Base-by-base conservation (phyloP, 2,888 invertebrate genomes). In the Macrophya alboannulata region DNA sequence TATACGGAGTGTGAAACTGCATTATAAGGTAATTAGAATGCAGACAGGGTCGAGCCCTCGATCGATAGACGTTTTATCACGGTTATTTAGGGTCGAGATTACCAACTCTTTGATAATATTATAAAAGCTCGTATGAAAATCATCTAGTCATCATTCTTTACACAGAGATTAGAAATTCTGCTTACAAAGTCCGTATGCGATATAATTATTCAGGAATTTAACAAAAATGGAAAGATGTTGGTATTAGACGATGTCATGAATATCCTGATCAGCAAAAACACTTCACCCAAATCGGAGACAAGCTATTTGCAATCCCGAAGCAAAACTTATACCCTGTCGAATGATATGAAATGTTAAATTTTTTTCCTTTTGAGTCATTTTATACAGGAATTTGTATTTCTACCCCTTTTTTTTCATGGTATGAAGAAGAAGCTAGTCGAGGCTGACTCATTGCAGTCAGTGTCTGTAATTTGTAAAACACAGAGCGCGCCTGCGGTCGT, bases 11-110 rank as follows among this genome's bases (percentile, higher is more conserved):
- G 37, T 15, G 17, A 37, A 37, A 37, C 37, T 68, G 31, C 68
- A 68, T 68, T 37, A 68, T 37, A 68, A 68, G 17, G 68, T 68
- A 37, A 68, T 68, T 68, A 68, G 37, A 68, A 68, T 68, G 68
- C 68, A 68, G 68, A 68, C 68, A 37, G 68, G 68, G 68, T 68
- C 68, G 31, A 37, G 68, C 37, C 68, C 68, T 37, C 37, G 68
- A 37, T 68, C 31, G 68, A 68, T 68, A 68, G 68, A 6, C 68
- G 15, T 68, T 68, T 17, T 12, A 68, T 68, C 68, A 37, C 68
- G 37, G 68, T 37, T 68, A 10, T 17, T 31, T 37, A 68, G 31
- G 68, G 10, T 37, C 15, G 5, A 68, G 68, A 68, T 68, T 68
- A 37, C 68, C 37, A 37, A 68, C 37, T 68, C 12, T 25, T 37